Evolutionary conservation across 2,113 vertebrate genomes (phyloP).

Genomic region (Serinus canaria): DNA sequence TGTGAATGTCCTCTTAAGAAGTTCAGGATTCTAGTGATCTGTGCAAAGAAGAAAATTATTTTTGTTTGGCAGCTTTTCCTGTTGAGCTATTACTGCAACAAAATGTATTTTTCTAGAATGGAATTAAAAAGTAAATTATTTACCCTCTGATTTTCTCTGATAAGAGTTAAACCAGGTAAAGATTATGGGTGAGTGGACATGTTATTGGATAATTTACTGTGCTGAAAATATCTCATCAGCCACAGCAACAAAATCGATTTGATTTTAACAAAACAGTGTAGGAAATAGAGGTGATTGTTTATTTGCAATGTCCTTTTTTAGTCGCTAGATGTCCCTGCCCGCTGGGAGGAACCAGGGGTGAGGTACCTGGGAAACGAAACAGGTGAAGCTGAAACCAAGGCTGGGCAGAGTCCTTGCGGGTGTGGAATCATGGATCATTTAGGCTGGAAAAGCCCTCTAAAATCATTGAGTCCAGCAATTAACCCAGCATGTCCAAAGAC

Average conservation of each 20-base stretch:
- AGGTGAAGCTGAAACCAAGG: not conserved
- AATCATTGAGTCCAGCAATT: not conserved
- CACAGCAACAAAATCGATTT: not conserved
- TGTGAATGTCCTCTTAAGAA: not conserved
- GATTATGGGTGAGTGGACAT: not conserved
- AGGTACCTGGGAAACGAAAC: not conserved
- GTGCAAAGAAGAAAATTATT: not conserved
- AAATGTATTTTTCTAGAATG: not conserved
- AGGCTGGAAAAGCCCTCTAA: not conserved
- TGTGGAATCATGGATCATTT: not conserved
- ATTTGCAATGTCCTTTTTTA: not conserved
- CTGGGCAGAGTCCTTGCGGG: not conserved
- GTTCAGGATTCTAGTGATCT: not conserved
- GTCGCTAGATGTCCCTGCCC: slow-evolving; percentile 62
- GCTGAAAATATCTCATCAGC: not conserved
- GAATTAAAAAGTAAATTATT: not conserved
- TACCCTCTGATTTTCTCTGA: not conserved
- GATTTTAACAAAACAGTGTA: not conserved
- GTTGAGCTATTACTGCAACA: not conserved
- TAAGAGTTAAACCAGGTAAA: not conserved
- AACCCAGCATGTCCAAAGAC: not conserved
- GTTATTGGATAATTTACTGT: not conserved
- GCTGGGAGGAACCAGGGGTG: not conserved
- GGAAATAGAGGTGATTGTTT: not conserved
- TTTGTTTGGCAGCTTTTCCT: not conserved